Base-by-base conservation (phyloP, 2,797 vertebrate genomes). In the Geotrypetes seraphini region DNA sequence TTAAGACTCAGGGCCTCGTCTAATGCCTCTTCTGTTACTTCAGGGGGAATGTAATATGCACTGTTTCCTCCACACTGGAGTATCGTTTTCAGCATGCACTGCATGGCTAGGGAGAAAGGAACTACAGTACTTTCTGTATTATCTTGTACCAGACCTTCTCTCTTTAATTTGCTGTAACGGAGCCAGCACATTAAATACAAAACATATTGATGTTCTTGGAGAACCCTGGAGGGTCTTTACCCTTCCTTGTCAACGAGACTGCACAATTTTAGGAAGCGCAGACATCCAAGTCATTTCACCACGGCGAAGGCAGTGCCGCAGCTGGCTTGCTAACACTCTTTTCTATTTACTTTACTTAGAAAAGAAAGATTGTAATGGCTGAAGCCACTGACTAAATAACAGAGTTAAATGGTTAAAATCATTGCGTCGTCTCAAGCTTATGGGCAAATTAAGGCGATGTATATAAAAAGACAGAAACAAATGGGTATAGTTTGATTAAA, bases 1-100 rank as follows among this genome's bases (percentile, higher is more conserved):
- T 84, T 82, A 83, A 83, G 78, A 71, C 69, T 79, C 64, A 46
- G 73, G 75, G 78, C 74, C 84, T 72, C 75, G 72, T 78, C 77
- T 84, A 85, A 86, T 82, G 75, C 73, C 70, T 78, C 73, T 71
- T 79, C 78, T 68, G 76, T 52, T 79, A 68, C 76, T 84, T 71
- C 65, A 50, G 67, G 71, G n/a, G 74, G 71, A 50, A 69, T 60
- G 58, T 71, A 75, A 81, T 72, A 67, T 47, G 63, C 53, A 28
- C 60, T 62, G 57, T 73, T 79, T 75, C 23, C 68, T 64, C 57
- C 53, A 62, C 73, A 59, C 76, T 74, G 69, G 76, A 80, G 79
- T 61, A 75, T 72, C 57, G 33, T 85, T 81, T 79, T 54, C 78
- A 53, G 64, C 39, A 43, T 57, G 50, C 73, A 59, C 73, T 34